Base-by-base conservation (phyloP, 1,140 invertebrate genomes). In the Hypothenemus hampei region DNA sequence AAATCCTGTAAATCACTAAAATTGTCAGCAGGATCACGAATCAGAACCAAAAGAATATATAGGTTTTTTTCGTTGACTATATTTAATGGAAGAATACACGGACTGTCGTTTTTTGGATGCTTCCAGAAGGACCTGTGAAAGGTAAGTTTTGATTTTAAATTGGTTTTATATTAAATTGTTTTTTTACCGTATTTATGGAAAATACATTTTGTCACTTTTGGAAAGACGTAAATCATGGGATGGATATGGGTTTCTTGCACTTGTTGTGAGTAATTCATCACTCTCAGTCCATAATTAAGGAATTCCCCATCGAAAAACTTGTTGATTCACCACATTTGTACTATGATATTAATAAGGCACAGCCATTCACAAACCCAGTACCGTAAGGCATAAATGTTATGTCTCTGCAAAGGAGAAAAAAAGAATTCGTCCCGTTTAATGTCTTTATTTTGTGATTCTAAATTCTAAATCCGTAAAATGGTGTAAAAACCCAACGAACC, bases 31-130 rank as follows among this genome's bases (percentile, higher is more conserved):
- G 69, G 5, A 87, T 82, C 65, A 87, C 79, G 66, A 80, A 89
- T 90, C 91, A 94, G 70, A 93, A 93, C 91, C 88, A 94, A 46
- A 93, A 81, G 75, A 92, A 90, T 53, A 93, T 89, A 77, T 91
- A 93, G 0, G 87, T 92, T 73, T 95, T n/a, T 95, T 71, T 95
- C 91, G 71, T 94, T 94, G 63, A 95, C 88, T 57, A 95, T 93
- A 71, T 95, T 95, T 20, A 93, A 71, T 0, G 91, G 91, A 13
- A 96, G 75, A 20, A 95, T 80, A 69, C 92, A 96, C 11, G 94
- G 77, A 11, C 90, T 89, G 72, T 94, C 92, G 73, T 91, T 18
- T 81, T 85, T 69, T 93, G 87, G 8, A 94, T 81, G 1, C 82
- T 83, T 24, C 90, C 90, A 0, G 88, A 89, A 1, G 89, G 76